Percentiles rank a stretch among this genome's conserved stretches.
phyloP scores from a whole-genome alignment of 2,113 vertebrate species.

The Conger conger region DNA sequence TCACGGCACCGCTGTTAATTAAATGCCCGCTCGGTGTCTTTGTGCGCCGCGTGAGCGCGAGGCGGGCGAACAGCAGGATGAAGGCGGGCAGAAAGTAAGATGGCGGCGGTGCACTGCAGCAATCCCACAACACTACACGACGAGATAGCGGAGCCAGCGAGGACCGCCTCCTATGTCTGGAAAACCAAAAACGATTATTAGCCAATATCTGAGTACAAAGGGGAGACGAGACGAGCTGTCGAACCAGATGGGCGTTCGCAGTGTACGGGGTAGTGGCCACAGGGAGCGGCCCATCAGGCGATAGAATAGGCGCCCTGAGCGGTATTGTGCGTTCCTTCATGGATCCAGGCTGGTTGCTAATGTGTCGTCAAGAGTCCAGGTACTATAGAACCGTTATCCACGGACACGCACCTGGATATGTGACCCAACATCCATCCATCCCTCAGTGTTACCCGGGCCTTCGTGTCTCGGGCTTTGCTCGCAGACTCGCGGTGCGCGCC shows the following conservation, averaged over 20 bases:
- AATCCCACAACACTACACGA: conserved; percentile 48
- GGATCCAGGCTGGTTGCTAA: not conserved
- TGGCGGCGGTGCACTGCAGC: conserved; percentile 95
- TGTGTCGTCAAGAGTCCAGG: not conserved
- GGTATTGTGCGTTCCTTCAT: not conserved
- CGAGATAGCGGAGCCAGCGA: conserved; percentile 15
- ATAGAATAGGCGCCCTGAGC: not conserved
- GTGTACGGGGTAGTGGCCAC: not conserved
- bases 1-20: not conserved
- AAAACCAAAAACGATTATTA: not conserved
- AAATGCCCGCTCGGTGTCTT: not conserved
- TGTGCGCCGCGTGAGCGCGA: conserved; percentile 31
- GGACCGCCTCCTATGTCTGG: not conserved
- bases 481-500: not conserved
- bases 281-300: not conserved
- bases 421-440: not conserved
- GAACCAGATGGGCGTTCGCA: not conserved
- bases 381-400: not conserved
- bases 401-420: not conserved
- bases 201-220: not conserved
- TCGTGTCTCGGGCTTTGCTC: not conserved
- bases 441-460: not conserved
- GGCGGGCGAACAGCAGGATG: conserved; percentile 45
- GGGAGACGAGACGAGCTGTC: not conserved
- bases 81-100: conserved; percentile 78